Base-by-base conservation (phyloP, 2,113 vertebrate genomes). In the Mormyrus iriodes region DNA sequence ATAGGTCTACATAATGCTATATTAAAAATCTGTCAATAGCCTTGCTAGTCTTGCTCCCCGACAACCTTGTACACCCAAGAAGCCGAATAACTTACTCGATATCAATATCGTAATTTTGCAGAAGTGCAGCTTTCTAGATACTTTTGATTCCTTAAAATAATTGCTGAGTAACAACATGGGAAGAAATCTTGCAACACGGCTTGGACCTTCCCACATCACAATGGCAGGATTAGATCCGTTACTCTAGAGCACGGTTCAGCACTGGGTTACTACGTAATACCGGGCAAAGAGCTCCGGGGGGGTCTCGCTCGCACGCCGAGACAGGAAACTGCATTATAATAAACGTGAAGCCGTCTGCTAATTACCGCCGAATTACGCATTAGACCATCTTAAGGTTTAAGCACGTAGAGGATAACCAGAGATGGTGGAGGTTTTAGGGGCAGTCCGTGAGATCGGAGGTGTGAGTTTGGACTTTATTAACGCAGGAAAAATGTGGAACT, bases 91-190 rank as follows among this genome's bases (percentile, higher is more conserved):
- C 3, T 84, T 35, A 82, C 4, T 58, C 53, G 9, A 58, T n/a
- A 79, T 42, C 6, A 79, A 86, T 52, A 48, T 86, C 2, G n/a
- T 19, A 13, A 31, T 86, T 86, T 86, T 86, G 17, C 55, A 86
- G 85, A 86, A 86, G 85, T 86, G 31, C 48, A 21, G 85, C 85
- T 86, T 86, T 86, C 85, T 86, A 86, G 85, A 55, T 86, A 39
- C 85, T 86, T 86, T 86, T 86, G n/a, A 86, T 86, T 86, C 85
- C 85, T 53, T 86, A 86, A 86, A 86, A 86, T 86, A 39, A 17
- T 52, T 86, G 85, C 85, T 86, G 85, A 86, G 49, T 53, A 86
- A 86, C 31, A 35, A 35, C n/a, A 86, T 53, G n/a, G 51, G 51
- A 86, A 86, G n/a, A 53, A 53, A 55, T 53, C n/a, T 86, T 86